These are phyloP conservation scores for Helicoverpa zea DNA, from an alignment of 1,140 invertebrate genomes.

Conservation along the genomic window DNA sequence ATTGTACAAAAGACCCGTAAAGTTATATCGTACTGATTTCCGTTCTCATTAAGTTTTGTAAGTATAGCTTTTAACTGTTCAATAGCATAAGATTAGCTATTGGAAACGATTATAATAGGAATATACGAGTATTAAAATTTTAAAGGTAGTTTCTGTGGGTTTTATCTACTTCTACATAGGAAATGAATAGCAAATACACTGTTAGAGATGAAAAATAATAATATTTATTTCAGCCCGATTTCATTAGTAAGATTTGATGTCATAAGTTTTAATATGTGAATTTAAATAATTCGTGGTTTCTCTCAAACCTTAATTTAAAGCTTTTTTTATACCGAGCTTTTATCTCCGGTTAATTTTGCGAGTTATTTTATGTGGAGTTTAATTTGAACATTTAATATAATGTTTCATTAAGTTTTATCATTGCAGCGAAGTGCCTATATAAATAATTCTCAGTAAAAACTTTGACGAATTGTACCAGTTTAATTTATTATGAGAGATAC, in stretches of 20 bases:
- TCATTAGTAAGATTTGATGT: neutral
- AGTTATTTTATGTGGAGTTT: conserved; percentile 14
- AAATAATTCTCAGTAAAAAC: conserved; percentile 4
- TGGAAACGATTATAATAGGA: too few relatives aligned
- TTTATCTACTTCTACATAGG: too few relatives aligned
- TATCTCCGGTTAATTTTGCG: conserved; percentile 6
- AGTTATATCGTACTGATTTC: too few relatives aligned
- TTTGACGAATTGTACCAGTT: neutral
- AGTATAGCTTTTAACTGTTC: too few relatives aligned
- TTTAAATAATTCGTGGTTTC: neutral
- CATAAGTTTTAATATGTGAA: neutral
- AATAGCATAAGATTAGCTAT: too few relatives aligned
- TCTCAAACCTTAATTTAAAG: neutral
- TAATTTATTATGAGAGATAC: neutral
- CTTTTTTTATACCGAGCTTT: neutral
- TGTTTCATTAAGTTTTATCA: conserved; percentile 1
- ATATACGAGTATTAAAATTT: too few relatives aligned
- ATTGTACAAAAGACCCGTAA: too few relatives aligned
- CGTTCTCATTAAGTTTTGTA: too few relatives aligned
- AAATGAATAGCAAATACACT: too few relatives aligned
- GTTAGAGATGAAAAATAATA: too few relatives aligned
- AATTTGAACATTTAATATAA: neutral
- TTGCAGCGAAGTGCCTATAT: neutral
- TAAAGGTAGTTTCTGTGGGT: too few relatives aligned
- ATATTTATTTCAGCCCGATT: too few relatives aligned